A percentile compares a stretch with the other conserved stretches of the same genome.
Conservation (phyloP, 1,140 invertebrate species). For the Apolygus lucorum region DNA sequence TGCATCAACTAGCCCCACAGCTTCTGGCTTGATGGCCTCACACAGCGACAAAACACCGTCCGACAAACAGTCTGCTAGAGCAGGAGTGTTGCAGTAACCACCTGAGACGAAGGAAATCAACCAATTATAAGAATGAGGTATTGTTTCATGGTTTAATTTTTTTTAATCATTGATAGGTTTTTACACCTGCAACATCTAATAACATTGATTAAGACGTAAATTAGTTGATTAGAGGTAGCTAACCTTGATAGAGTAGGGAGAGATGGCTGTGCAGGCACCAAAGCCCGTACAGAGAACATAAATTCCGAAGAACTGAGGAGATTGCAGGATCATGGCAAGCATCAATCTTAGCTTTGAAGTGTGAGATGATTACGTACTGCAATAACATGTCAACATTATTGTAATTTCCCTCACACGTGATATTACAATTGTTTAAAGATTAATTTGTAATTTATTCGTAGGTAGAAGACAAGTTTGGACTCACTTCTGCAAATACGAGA, state of each 20-base stretch:
- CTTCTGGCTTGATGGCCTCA: slow-evolving; percentile 54
- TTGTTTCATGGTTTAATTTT: too few relatives aligned
- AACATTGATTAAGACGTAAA: too few relatives aligned
- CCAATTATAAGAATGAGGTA: too few relatives aligned
- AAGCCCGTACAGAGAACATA: slow-evolving; percentile 58
- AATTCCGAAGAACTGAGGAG: slow-evolving; percentile 48
- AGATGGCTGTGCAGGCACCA: slow-evolving; percentile 50
- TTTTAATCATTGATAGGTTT: too few relatives aligned
- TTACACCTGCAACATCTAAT: too few relatives aligned
- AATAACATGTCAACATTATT: too few relatives aligned
- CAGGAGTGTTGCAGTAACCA: slow-evolving; percentile 32
- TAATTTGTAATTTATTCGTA: too few relatives aligned
- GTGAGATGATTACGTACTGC: slow-evolving; percentile 53
- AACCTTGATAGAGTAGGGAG: slow-evolving; percentile 41
- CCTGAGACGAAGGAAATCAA: slow-evolving; percentile 28
- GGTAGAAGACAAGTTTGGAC: too few relatives aligned
- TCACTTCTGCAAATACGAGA: slow-evolving; percentile 63
- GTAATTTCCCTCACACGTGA: too few relatives aligned
- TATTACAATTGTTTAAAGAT: too few relatives aligned
- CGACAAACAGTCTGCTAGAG: slow-evolving; percentile 39
- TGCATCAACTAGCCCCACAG: slow-evolving; percentile 66
- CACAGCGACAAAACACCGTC: slow-evolving; percentile 53
- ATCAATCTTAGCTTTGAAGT: slow-evolving; percentile 38
- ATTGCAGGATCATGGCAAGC: slow-evolving; percentile 23
- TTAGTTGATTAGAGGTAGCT: too few relatives aligned